A percentile compares a stretch with the other conserved stretches of the same genome.
These are phyloP conservation scores for Potamarius usumacintae DNA, from an alignment of 2,113 vertebrate species.

Conservation along the genomic window DNA sequence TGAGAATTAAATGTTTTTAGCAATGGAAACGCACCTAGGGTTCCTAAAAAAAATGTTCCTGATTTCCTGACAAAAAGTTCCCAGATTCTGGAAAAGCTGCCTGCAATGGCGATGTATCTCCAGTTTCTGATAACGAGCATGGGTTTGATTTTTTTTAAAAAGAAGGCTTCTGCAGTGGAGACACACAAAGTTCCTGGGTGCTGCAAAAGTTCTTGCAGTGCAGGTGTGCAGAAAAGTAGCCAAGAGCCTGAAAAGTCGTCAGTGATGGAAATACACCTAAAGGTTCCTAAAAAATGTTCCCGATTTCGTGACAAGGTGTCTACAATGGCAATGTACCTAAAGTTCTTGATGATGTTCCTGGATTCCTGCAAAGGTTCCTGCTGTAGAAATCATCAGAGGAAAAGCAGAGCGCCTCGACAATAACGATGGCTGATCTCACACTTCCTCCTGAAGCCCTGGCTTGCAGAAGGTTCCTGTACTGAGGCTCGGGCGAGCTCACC, in stretches of 20 bases:
- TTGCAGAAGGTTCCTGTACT: neutral
- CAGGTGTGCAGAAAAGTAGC: neutral
- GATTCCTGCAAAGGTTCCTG: neutral
- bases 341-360: neutral
- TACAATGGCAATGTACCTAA: neutral
- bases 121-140: neutral
- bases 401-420: neutral
- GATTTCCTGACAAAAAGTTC: neutral
- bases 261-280: too few relatives aligned
- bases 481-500: constrained; percentile 4
- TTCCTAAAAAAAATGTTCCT: neutral
- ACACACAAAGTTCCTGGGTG: neutral
- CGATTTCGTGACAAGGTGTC: neutral
- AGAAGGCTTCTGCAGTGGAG: neutral
- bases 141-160: neutral
- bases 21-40: too few relatives aligned
- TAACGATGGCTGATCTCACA: constrained; percentile 5
- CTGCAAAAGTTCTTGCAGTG: neutral
- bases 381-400: neutral
- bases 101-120: neutral
- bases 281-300: neutral
- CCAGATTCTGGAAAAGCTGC: neutral
- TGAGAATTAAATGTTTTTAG: too few relatives aligned
- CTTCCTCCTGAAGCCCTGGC: neutral
- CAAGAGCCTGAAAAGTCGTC: too few relatives aligned